A percentile compares a stretch with the other conserved stretches of the same genome.
phyloP scores from a whole-genome alignment of 2,113 vertebrate species.

The Hepsetus odoe region DNA sequence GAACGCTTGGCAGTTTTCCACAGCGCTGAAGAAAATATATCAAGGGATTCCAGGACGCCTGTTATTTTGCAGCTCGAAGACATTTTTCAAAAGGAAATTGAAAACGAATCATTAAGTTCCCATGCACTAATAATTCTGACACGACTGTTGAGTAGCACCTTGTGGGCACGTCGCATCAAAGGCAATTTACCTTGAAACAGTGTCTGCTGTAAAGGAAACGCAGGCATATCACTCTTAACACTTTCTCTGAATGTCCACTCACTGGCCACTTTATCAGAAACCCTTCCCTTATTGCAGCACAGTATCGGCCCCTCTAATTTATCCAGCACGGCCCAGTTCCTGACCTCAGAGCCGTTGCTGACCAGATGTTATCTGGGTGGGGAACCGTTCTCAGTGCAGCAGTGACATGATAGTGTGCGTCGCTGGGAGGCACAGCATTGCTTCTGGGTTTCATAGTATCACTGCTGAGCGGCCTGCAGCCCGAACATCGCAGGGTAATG shows the following conservation, averaged over 20 bases:
- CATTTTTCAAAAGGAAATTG: not conserved
- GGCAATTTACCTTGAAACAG: slow-evolving; percentile 4
- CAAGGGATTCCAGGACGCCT: not conserved
- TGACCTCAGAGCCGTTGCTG: too few species aligned
- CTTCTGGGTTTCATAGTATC: too few species aligned
- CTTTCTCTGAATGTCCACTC: not conserved
- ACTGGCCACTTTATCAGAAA: not conserved
- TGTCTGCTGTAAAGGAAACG: not conserved
- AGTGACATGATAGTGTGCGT: too few species aligned
- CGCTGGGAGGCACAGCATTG: too few species aligned
- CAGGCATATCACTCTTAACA: not conserved
- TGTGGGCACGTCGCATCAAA: not conserved
- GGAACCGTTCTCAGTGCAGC: too few species aligned
- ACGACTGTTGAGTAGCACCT: not conserved
- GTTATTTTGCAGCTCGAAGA: not conserved
- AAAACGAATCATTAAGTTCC: not conserved
- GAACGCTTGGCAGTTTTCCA: not conserved
- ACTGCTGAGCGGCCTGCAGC: too few species aligned
- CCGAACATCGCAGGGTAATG: too few species aligned
- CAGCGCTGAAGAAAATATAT: not conserved
- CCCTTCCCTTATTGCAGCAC: not conserved
- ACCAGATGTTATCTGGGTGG: too few species aligned
- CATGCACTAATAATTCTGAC: slow-evolving; percentile 14
- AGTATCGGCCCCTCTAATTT: too few species aligned
- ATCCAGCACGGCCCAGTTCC: too few species aligned